These are phyloP conservation scores for Cisticola juncidis DNA, from an alignment of 2,113 vertebrate genomes.

Conservation along the genomic window DNA sequence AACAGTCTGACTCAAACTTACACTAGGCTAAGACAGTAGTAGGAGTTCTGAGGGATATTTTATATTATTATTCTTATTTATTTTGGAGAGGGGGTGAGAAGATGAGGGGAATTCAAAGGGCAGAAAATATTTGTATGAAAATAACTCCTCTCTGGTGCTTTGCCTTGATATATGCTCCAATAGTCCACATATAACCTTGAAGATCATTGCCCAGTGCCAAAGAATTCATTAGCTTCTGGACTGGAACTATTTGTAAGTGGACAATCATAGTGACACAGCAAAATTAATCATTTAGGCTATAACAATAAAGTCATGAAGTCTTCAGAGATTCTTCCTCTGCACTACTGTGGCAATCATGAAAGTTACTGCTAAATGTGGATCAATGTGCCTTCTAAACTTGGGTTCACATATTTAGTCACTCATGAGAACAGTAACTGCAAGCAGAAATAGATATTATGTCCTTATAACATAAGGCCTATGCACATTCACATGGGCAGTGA, in stretches of 20 bases:
- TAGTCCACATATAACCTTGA: not conserved
- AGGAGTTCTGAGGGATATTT: not conserved
- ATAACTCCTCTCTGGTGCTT: not conserved
- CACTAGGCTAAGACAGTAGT: not conserved
- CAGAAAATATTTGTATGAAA: not conserved
- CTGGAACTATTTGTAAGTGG: not conserved
- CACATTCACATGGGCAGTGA: not conserved
- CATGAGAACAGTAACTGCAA: not conserved
- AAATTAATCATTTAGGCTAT: not conserved
- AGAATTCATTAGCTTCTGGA: not conserved
- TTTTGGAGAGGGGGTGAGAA: not conserved
- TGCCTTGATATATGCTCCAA: not conserved
- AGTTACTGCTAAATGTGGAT: not conserved
- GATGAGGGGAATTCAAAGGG: not conserved
- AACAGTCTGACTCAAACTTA: not conserved
- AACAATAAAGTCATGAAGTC: not conserved
- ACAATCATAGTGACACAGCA: not conserved
- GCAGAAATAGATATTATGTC: not conserved
- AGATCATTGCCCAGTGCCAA: not conserved
- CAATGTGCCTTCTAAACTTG: not conserved
- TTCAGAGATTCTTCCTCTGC: not conserved
- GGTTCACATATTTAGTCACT: not conserved
- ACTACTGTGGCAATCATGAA: not conserved
- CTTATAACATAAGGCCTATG: not conserved
- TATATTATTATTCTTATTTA: not conserved